phyloP scores from a whole-genome alignment of 2,888 invertebrate genomes.

The Chymomyza procnemis region DNA sequence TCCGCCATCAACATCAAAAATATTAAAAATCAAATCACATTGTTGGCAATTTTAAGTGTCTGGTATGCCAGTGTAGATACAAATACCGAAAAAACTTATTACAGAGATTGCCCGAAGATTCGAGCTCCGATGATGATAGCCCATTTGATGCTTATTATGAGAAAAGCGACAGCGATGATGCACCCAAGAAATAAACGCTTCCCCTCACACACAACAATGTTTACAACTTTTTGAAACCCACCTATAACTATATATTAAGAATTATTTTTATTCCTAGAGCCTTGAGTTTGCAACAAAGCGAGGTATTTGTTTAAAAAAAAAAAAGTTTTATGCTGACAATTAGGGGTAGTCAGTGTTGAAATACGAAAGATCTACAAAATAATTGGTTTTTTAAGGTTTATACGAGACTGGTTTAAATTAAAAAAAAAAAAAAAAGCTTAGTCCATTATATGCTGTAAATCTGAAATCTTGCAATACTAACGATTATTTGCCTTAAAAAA shows the following conservation, averaged over 20 bases:
- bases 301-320: conserved; percentile 2
- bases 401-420: too few species aligned
- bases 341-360: not conserved
- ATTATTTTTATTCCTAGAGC: conserved; percentile 26
- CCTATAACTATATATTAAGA: not conserved
- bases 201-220: conserved; percentile 34
- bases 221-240: not conserved
- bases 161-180: conserved; percentile 73
- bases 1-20: not conserved
- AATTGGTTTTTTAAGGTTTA: too few species aligned
- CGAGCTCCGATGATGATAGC: conserved; percentile 77
- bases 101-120: conserved; percentile 77
- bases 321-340: not conserved
- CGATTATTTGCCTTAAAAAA: too few species aligned
- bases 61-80: conserved; percentile 13
- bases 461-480: too few species aligned
- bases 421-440: too few species aligned
- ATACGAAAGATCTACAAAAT: not conserved
- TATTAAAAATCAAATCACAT: conserved; percentile 12
- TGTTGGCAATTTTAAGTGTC: conserved; percentile 14
- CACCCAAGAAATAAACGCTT: conserved; percentile 54
- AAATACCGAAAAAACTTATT: conserved; percentile 48
- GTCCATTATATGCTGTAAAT: too few species aligned
- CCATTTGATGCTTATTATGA: conserved; percentile 77
- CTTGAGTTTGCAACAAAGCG: not conserved